Evolutionary conservation across 2,113 vertebrate species (phyloP).

Genomic region (Dasyornis broadbenti): DNA sequence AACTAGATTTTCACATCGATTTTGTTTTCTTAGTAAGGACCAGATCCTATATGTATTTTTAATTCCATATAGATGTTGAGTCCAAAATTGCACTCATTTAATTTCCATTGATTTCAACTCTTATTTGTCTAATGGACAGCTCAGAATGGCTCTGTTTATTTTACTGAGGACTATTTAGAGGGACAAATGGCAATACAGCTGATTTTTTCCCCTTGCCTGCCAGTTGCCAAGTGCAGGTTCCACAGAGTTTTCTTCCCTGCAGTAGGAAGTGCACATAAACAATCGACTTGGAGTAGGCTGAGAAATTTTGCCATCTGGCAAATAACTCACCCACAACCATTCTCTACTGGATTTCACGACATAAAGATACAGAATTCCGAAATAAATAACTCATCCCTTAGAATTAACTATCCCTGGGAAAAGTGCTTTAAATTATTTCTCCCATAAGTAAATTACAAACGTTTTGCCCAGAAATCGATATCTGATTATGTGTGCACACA

Average conservation of each 20-base stretch:
- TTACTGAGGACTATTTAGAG: not conserved
- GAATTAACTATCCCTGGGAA: not conserved
- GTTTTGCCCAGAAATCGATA: constrained; percentile 17
- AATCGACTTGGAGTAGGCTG: not conserved
- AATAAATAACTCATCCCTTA: not conserved
- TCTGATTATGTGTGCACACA: not conserved
- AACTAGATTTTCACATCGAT: not conserved
- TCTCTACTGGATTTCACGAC: not conserved
- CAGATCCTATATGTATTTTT: not conserved
- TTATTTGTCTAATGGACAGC: not conserved
- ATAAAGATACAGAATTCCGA: constrained; percentile 2
- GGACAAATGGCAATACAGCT: not conserved
- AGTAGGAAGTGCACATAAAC: constrained; percentile 3
- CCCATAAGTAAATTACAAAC: not conserved
- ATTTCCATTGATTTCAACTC: not conserved
- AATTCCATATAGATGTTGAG: not conserved
- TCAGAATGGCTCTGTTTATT: not conserved
- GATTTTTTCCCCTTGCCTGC: not conserved
- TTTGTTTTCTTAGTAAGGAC: not conserved
- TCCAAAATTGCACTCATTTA: not conserved
- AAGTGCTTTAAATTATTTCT: not conserved
- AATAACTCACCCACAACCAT: not conserved
- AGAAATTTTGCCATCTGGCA: constrained; percentile 30
- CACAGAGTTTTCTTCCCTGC: not conserved
- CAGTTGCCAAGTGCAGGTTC: not conserved